Conservation (phyloP, 2,888 invertebrate genomes). For the Synanthedon vespiformis region DNA sequence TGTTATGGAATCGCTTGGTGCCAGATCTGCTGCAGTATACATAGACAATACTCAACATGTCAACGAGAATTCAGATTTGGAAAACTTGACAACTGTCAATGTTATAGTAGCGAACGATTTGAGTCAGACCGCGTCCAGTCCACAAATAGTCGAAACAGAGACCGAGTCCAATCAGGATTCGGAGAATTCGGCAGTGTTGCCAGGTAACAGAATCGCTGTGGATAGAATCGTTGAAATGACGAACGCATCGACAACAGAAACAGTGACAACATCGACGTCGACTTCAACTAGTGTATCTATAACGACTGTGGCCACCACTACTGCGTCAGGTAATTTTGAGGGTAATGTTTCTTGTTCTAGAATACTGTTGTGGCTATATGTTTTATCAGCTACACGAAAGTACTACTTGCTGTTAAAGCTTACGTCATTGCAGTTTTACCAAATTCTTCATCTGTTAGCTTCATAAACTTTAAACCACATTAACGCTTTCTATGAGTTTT, state of each 20-base stretch:
- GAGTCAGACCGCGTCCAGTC: slow-evolving; percentile 32
- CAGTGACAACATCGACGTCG: slow-evolving; percentile 18
- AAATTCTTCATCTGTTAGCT: too few species aligned
- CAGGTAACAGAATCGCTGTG: slow-evolving; percentile 47
- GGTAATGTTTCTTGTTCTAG: slow-evolving; percentile 1
- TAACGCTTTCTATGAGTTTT: too few species aligned
- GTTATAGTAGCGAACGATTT: slow-evolving; percentile 60
- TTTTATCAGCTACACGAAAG: too few species aligned
- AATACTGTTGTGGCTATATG: neutral
- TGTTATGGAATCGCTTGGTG: slow-evolving; percentile 63
- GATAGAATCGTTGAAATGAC: slow-evolving; percentile 55
- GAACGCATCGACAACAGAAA: slow-evolving; percentile 23
- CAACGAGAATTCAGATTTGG: slow-evolving; percentile 47
- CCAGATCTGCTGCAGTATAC: slow-evolving; percentile 57
- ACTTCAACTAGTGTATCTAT: slow-evolving; percentile 35
- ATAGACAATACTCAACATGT: slow-evolving; percentile 47
- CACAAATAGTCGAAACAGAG: slow-evolving; percentile 32
- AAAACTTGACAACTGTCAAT: slow-evolving; percentile 59
- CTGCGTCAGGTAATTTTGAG: slow-evolving; percentile 53
- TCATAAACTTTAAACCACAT: too few species aligned
- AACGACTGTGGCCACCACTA: slow-evolving; percentile 40
- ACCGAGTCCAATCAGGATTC: slow-evolving; percentile 20
- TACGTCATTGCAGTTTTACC: too few species aligned
- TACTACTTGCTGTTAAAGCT: too few species aligned
- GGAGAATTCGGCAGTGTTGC: slow-evolving; percentile 33